Evolutionary conservation across 2,113 vertebrate species (phyloP).

Genomic region (Spilogale gracilis): DNA sequence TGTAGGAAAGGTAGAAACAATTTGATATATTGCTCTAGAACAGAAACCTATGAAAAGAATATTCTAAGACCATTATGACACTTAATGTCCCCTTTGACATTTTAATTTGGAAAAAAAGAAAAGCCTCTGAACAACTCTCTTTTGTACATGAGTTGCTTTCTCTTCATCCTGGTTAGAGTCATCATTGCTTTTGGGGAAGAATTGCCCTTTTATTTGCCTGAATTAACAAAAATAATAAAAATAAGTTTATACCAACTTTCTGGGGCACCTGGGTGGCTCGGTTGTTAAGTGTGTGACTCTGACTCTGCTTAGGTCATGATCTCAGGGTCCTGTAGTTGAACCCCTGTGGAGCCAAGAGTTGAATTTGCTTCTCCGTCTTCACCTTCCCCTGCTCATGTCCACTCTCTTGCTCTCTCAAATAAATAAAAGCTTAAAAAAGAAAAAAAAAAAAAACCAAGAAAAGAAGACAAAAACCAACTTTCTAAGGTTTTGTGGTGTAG

Average conservation of each 20-base stretch:
- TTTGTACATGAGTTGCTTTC: not conserved
- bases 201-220: conserved; percentile 23
- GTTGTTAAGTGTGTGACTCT: not conserved
- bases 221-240: conserved; percentile 21
- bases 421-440: not conserved
- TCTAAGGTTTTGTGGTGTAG: not conserved
- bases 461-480: not conserved
- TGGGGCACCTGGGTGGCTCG: not conserved
- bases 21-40: not conserved
- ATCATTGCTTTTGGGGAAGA: not conserved
- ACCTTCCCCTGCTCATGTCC: not conserved
- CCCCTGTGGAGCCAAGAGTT: not conserved
- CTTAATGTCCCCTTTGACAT: not conserved
- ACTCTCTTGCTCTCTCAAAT: not conserved
- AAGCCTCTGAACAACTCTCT: not conserved
- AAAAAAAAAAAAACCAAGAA: not conserved
- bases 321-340: not conserved
- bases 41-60: not conserved
- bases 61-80: not conserved
- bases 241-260: not conserved
- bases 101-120: not conserved
- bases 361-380: not conserved
- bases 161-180: not conserved
- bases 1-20: not conserved
- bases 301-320: not conserved